Percentiles rank a stretch among this genome's conserved stretches.
These are phyloP conservation scores for Myanophis thanlyinensis DNA, from an alignment of 2,113 vertebrate species.

Conservation along the genomic window DNA sequence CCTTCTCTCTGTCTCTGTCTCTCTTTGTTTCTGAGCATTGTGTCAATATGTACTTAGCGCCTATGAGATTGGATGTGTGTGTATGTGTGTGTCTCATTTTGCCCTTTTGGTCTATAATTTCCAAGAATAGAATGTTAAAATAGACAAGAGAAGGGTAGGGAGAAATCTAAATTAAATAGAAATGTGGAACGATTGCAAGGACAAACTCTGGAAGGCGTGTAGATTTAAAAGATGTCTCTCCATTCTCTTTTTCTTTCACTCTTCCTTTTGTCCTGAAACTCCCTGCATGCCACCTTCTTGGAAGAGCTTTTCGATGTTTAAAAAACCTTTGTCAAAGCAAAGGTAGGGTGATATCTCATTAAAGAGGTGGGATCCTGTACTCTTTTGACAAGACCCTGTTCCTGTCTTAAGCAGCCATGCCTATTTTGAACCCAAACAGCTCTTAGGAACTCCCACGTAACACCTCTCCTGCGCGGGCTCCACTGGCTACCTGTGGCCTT, in stretches of 20 bases:
- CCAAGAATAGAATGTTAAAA: constrained; percentile 66
- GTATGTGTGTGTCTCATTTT: constrained; percentile 42
- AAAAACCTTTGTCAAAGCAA: not conserved
- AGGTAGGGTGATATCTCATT: not conserved
- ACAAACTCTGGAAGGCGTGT: not conserved
- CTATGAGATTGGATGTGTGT: constrained; percentile 43
- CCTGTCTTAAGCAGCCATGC: not conserved
- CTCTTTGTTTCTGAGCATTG: constrained; percentile 60
- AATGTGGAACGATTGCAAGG: not conserved
- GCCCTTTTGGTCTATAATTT: constrained; percentile 69
- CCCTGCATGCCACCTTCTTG: not conserved
- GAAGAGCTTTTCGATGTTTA: not conserved
- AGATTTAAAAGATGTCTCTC: not conserved
- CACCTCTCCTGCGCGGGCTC: too few species aligned
- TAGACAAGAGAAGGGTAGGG: not conserved
- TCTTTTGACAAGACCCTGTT: not conserved
- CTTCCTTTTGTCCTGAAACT: not conserved
- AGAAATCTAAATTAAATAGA: not conserved
- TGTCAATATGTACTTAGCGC: constrained; percentile 69
- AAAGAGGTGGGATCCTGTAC: too few species aligned
- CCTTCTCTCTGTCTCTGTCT: not conserved
- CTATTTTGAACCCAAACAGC: not conserved
- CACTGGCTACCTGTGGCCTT: too few species aligned
- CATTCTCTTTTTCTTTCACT: not conserved
- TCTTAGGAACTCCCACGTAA: too few species aligned